Evolutionary conservation across 2,797 vertebrate species (phyloP).

Genomic region (Sebastes aleutianus): DNA sequence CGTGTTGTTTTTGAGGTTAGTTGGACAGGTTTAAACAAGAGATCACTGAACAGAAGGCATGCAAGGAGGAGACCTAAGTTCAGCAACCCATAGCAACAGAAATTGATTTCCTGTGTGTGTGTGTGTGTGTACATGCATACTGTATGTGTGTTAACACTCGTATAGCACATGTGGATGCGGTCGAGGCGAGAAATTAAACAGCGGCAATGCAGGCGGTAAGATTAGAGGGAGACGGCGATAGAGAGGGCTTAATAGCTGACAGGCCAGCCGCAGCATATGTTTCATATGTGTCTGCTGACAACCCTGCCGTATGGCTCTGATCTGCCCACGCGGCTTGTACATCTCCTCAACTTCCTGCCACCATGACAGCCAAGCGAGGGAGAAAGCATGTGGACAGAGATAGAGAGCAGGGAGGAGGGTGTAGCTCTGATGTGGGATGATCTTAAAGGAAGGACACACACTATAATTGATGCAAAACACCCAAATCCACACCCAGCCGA

Average conservation of each 20-base stretch:
- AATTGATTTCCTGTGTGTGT: background rate
- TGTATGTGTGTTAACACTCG: background rate
- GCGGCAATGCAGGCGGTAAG: background rate
- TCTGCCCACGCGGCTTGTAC: slow-evolving; percentile 35
- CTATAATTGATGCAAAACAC: slow-evolving; percentile 1
- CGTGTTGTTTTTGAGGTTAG: slow-evolving; percentile 1
- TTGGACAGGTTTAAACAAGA: slow-evolving; percentile 33
- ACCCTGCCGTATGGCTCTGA: slow-evolving; percentile 32
- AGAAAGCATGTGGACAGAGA: slow-evolving; percentile 12
- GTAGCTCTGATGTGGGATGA: slow-evolving; percentile 12
- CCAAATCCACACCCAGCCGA: background rate
- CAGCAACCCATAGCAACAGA: background rate
- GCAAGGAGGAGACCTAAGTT: background rate
- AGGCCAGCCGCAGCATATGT: slow-evolving; percentile 49
- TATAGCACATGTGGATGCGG: slow-evolving; percentile 1
- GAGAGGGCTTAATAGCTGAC: slow-evolving; percentile 40
- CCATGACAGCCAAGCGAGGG: background rate
- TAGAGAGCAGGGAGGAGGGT: background rate
- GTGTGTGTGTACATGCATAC: background rate
- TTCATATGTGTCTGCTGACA: slow-evolving; percentile 42
- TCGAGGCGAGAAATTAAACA: slow-evolving; percentile 25
- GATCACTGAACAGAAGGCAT: background rate
- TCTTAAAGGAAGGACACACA: background rate
- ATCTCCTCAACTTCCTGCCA: slow-evolving; percentile 39
- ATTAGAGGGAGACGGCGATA: slow-evolving; percentile 37